Evolutionary conservation across 2,888 invertebrate species (phyloP).

Genomic region (Formica aserva): DNA sequence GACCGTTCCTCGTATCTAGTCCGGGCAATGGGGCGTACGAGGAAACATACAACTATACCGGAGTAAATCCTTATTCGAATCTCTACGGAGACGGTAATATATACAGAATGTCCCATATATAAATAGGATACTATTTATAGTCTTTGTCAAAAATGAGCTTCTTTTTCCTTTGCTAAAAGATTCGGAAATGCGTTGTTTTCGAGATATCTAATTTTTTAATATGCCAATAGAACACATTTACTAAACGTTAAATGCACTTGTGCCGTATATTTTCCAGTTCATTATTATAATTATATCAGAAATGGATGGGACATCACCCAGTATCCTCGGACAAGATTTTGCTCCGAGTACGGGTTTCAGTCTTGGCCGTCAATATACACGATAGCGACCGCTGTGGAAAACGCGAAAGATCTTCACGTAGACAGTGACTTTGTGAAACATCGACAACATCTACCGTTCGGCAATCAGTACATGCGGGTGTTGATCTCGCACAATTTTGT

Average conservation of each 20-base stretch:
- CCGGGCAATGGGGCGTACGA: constrained; percentile 95
- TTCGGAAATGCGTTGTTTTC: no score
- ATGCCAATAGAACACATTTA: neutral
- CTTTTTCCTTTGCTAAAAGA: neutral
- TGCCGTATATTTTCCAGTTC: constrained; percentile 87
- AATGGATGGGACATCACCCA: constrained; percentile 93
- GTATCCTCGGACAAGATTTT: constrained; percentile 94
- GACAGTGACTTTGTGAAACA: constrained; percentile 90
- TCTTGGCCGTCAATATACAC: constrained; percentile 93
- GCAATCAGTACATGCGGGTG: constrained; percentile 89
- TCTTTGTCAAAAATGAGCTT: neutral
- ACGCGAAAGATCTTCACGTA: constrained; percentile 86
- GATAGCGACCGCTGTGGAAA: constrained; percentile 88
- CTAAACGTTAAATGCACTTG: neutral
- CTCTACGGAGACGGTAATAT: constrained; percentile 93
- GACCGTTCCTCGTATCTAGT: constrained; percentile 94
- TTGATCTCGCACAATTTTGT: constrained; percentile 89
- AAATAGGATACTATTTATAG: neutral
- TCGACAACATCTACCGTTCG: constrained; percentile 95
- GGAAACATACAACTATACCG: constrained; percentile 92
- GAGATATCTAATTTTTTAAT: no score
- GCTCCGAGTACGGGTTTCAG: constrained; percentile 98
- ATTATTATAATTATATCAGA: constrained; percentile 94
- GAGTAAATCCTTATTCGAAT: constrained; percentile 91
- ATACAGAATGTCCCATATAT: neutral